Percentiles rank a stretch among this genome's conserved stretches.
These are phyloP conservation scores for Equus quagga DNA, from an alignment of 2,113 vertebrate genomes.

Conservation along the genomic window DNA sequence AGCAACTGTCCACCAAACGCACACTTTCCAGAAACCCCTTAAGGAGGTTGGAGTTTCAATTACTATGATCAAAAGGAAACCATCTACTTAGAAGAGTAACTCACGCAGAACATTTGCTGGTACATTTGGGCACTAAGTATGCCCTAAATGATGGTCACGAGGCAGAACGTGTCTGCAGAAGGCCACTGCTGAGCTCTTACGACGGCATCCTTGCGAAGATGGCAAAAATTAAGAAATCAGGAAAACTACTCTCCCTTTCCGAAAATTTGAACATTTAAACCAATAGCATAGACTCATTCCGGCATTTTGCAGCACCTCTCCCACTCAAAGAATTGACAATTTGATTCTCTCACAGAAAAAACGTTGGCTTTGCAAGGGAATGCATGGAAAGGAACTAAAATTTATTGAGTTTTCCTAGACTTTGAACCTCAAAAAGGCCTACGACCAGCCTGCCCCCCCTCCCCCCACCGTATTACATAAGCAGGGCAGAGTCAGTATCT, in stretches of 20 bases:
- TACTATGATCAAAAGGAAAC: slow-evolving; percentile 9
- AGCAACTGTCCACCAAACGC: not conserved
- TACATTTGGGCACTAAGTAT: not conserved
- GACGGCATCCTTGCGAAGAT: rapidly evolving
- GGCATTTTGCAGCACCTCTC: not conserved
- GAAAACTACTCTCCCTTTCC: not conserved
- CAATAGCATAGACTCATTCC: not conserved
- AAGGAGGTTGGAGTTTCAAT: not conserved
- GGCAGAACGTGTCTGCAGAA: not conserved
- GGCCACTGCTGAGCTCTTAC: rapidly evolving
- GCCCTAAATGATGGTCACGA: not conserved
- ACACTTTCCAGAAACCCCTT: not conserved
- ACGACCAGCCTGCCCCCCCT: too few species aligned
- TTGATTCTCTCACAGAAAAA: not conserved
- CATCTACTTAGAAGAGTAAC: not conserved
- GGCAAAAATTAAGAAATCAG: not conserved
- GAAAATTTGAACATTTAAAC: not conserved
- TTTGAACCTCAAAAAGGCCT: not conserved
- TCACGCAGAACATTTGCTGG: not conserved
- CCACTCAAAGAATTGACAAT: not conserved
- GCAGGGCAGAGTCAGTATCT: not conserved
- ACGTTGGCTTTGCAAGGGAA: not conserved
- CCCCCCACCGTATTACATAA: not conserved
- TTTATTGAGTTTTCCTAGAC: not conserved
- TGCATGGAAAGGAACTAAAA: not conserved